phyloP scores from a whole-genome alignment of 1,140 invertebrate species.

The Leptopilina clavipes region DNA sequence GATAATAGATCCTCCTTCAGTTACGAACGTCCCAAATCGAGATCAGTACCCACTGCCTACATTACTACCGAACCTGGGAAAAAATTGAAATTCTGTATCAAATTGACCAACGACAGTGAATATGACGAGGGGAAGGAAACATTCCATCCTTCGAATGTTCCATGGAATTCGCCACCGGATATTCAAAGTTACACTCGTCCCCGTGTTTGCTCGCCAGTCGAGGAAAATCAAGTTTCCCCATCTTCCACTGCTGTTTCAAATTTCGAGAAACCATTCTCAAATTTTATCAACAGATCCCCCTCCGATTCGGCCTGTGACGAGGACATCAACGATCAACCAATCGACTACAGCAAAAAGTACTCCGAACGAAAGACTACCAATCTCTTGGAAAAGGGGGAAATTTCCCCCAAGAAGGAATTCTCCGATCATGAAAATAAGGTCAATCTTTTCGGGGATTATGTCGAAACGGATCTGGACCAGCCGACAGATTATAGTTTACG shows the following conservation, averaged over 20 bases:
- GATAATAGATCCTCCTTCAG: neutral
- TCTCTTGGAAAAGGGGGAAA: constrained; percentile 43
- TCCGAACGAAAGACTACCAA: constrained; percentile 54
- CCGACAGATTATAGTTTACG: constrained; percentile 83
- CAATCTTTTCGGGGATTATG: constrained; percentile 76
- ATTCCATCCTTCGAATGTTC: constrained; percentile 19
- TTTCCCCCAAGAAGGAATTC: constrained; percentile 56
- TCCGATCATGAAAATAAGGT: constrained; percentile 54
- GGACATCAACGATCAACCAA: constrained; percentile 63
- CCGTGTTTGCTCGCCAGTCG: constrained; percentile 51
- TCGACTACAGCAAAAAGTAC: constrained; percentile 69
- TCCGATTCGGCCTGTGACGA: constrained; percentile 56
- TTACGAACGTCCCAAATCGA: neutral
- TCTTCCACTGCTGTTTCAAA: constrained; percentile 41
- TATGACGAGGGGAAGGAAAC: neutral
- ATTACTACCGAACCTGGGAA: neutral
- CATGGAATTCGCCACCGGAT: constrained; percentile 50
- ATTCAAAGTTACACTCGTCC: constrained; percentile 40
- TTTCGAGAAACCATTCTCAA: constrained; percentile 49
- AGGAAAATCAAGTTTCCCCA: constrained; percentile 49
- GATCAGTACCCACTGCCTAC: neutral
- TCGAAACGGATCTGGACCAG: constrained; percentile 92
- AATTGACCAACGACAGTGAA: neutral
- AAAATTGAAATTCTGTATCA: constrained; percentile 3
- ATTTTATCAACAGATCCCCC: constrained; percentile 44